These are phyloP conservation scores for Eulemur coronatus DNA, from an alignment of 2,797 vertebrate genomes.

Conservation along the genomic window DNA sequence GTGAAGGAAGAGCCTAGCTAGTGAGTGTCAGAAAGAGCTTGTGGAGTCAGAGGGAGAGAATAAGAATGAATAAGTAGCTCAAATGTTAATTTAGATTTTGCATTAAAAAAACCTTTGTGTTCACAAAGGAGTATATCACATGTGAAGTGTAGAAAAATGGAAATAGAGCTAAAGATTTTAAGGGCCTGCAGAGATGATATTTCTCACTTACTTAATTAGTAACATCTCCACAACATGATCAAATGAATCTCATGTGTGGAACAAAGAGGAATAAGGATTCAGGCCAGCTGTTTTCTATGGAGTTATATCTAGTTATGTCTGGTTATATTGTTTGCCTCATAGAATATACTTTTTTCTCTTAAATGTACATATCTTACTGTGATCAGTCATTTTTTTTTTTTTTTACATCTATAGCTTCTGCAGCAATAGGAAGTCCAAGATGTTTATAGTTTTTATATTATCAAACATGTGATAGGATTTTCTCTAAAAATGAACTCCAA, in stretches of 20 bases:
- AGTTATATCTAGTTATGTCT: not conserved
- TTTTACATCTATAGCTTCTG: not conserved
- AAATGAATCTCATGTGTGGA: not conserved
- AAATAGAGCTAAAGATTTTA: not conserved
- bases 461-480: not conserved
- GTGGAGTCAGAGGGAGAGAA: not conserved
- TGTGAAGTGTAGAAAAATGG: not conserved
- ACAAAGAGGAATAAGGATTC: not conserved
- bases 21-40: not conserved
- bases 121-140: not conserved
- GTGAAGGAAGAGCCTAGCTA: not conserved
- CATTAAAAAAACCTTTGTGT: not conserved
- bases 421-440: not conserved
- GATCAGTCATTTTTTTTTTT: not conserved
- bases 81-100: not conserved
- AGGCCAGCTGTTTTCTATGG: not conserved
- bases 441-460: constrained; percentile 22
- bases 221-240: not conserved
- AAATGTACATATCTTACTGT: not conserved
- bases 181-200: not conserved
- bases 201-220: not conserved
- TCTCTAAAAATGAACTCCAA: constrained; percentile 6
- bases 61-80: not conserved
- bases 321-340: not conserved
- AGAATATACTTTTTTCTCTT: not conserved